A percentile compares a stretch with the other conserved stretches of the same genome.
phyloP scores from a whole-genome alignment of 2,113 vertebrate genomes.

The Melanotaenia duboulayi region DNA sequence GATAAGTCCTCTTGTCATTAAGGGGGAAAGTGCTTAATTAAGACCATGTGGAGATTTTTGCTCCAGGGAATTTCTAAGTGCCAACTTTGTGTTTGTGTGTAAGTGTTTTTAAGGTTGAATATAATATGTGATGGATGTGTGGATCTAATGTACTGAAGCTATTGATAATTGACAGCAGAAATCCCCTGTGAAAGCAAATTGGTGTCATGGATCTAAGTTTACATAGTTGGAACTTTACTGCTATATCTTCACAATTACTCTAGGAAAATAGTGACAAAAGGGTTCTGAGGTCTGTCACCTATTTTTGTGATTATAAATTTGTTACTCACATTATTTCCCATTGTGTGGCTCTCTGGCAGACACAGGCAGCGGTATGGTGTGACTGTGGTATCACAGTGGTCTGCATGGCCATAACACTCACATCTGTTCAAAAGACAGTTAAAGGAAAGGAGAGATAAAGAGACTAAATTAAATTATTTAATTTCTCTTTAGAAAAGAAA shows the following conservation, averaged over 20 bases:
- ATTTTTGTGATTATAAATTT: neutral
- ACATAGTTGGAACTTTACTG: neutral
- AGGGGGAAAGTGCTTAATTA: conserved; percentile 58
- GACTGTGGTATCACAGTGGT: conserved; percentile 82
- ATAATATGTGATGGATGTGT: neutral
- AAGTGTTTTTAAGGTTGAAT: neutral
- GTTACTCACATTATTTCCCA: conserved; percentile 89
- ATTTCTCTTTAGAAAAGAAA: neutral
- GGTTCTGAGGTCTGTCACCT: neutral
- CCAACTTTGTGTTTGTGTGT: conserved; percentile 4
- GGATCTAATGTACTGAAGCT: conserved; percentile 17
- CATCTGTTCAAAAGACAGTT: conserved; percentile 81
- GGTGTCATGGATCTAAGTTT: neutral
- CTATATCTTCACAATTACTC: neutral
- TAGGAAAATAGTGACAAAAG: neutral
- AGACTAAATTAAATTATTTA: neutral
- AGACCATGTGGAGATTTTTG: conserved; percentile 39
- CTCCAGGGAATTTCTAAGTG: conserved; percentile 11
- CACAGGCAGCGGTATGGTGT: conserved; percentile 88
- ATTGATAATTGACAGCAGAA: conserved; percentile 8
- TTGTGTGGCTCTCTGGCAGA: conserved; percentile 86
- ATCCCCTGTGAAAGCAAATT: conserved; percentile 8
- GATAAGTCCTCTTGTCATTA: conserved; percentile 40
- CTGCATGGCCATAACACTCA: conserved; percentile 90
- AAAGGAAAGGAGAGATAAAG: neutral